Evolutionary conservation across 2,797 vertebrate genomes (phyloP).

Genomic region (Chelidonichthys spinosus): DNA sequence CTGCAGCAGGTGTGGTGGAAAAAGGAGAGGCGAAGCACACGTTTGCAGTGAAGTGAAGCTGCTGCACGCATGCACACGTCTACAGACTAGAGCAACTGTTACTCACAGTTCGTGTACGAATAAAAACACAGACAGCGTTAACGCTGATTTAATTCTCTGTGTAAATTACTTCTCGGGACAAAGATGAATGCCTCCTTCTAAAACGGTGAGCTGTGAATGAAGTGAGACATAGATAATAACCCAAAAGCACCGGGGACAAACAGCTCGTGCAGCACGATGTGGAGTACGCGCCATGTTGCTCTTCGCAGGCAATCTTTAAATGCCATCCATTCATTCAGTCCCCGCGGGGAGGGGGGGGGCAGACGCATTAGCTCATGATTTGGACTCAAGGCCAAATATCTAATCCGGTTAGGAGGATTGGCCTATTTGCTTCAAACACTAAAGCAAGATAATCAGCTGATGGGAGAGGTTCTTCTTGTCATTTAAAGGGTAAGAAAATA

Average conservation of each 20-base stretch:
- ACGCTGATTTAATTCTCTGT: not conserved
- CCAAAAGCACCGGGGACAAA: constrained; percentile 34
- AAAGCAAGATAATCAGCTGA: constrained; percentile 25
- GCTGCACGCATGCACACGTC: constrained; percentile 40
- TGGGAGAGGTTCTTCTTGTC: constrained; percentile 22
- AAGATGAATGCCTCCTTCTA: not conserved
- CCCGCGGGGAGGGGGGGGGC: not conserved
- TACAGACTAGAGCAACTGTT: not conserved
- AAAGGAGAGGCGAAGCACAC: constrained; percentile 40
- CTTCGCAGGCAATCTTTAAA: constrained; percentile 13
- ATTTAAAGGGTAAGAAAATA: not conserved
- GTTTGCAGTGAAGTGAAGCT: constrained; percentile 25
- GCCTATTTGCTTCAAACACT: constrained; percentile 13
- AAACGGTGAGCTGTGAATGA: constrained; percentile 7
- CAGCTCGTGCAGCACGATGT: constrained; percentile 23
- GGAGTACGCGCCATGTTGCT: constrained; percentile 18
- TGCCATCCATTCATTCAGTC: constrained; percentile 42
- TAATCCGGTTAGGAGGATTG: constrained; percentile 17
- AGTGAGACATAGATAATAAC: constrained; percentile 32
- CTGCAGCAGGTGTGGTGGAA: constrained; percentile 73
- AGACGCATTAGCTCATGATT: constrained; percentile 22
- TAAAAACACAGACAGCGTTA: too few species aligned
- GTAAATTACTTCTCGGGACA: too few species aligned
- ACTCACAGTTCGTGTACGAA: not conserved
- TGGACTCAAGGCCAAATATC: constrained; percentile 7